Conservation (phyloP, 1,140 invertebrate genomes). For the Drosophila funebris region DNA sequence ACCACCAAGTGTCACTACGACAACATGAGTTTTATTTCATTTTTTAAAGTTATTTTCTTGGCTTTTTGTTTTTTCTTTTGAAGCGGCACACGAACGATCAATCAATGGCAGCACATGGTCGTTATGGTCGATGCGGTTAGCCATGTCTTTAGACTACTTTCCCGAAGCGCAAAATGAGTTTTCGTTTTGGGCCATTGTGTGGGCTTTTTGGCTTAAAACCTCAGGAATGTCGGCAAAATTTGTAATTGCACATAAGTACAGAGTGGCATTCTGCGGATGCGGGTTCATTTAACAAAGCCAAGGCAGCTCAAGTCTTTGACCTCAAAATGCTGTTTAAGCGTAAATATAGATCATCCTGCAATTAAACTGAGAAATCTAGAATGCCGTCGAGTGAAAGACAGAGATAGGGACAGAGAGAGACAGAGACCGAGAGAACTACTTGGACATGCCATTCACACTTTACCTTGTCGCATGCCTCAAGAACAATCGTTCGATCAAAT, state of each 20-base stretch:
- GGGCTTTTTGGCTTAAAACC: constrained; percentile 10
- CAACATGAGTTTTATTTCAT: constrained; percentile 24
- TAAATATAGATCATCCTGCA: constrained; percentile 64
- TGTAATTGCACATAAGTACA: constrained; percentile 57
- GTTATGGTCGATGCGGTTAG: constrained; percentile 33
- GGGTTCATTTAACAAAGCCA: constrained; percentile 44
- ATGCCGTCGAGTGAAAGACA: not conserved
- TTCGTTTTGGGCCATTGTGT: constrained; percentile 28
- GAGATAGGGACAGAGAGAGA: not conserved
- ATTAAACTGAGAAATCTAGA: constrained; percentile 59
- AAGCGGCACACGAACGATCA: constrained; percentile 67
- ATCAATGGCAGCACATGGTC: constrained; percentile 52
- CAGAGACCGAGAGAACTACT: not conserved
- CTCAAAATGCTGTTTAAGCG: constrained; percentile 23
- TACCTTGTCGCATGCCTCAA: constrained; percentile 34
- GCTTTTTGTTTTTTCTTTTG: constrained; percentile 35
- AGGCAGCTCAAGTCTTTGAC: constrained; percentile 47
- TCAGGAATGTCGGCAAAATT: constrained; percentile 50
- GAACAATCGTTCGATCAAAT: constrained; percentile 19
- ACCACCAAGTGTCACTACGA: constrained; percentile 26
- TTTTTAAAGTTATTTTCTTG: constrained; percentile 12
- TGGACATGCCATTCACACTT: constrained; percentile 29
- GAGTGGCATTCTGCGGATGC: constrained; percentile 44
- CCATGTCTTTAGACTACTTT: constrained; percentile 58
- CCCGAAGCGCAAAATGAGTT: constrained; percentile 26